phyloP scores from a whole-genome alignment of 2,888 invertebrate genomes.

The Cephalotes varians region DNA sequence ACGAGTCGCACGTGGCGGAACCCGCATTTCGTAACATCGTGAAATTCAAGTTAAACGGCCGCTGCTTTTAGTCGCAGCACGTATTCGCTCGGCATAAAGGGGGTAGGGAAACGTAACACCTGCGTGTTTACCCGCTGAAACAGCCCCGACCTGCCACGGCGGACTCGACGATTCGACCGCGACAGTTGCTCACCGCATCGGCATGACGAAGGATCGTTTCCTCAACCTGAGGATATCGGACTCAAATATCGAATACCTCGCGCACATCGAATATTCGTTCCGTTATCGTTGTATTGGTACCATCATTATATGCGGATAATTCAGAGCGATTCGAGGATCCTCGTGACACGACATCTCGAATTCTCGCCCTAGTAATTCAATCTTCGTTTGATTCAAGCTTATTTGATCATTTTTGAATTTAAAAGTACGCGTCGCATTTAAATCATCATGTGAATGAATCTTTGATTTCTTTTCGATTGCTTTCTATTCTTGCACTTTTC shows the following conservation, averaged over 20 bases:
- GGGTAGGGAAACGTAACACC: slow-evolving; percentile 79
- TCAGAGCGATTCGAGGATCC: not conserved
- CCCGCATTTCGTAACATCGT: slow-evolving; percentile 16
- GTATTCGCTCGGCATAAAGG: slow-evolving; percentile 36
- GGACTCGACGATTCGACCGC: slow-evolving; percentile 73
- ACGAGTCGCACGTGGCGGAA: not conserved
- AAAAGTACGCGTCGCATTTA: not conserved
- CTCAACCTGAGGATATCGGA: not conserved
- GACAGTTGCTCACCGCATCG: slow-evolving; percentile 78
- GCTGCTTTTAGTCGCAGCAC: slow-evolving; percentile 33
- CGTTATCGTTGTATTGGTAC: not conserved
- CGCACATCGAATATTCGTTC: not conserved
- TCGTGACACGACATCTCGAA: not conserved
- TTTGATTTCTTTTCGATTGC: not conserved
- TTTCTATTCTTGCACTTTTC: not conserved
- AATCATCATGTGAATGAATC: not conserved
- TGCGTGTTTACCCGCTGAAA: slow-evolving; percentile 77
- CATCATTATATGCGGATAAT: not conserved
- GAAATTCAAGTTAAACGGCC: slow-evolving; percentile 21
- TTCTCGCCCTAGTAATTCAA: not conserved
- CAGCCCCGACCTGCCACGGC: slow-evolving; percentile 72
- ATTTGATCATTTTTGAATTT: not conserved
- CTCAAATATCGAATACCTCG: not conserved
- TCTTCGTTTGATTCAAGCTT: not conserved
- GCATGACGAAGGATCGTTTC: slow-evolving; percentile 71